Conservation (phyloP, 2,888 invertebrate genomes). For the Diloba caeruleocephala region DNA sequence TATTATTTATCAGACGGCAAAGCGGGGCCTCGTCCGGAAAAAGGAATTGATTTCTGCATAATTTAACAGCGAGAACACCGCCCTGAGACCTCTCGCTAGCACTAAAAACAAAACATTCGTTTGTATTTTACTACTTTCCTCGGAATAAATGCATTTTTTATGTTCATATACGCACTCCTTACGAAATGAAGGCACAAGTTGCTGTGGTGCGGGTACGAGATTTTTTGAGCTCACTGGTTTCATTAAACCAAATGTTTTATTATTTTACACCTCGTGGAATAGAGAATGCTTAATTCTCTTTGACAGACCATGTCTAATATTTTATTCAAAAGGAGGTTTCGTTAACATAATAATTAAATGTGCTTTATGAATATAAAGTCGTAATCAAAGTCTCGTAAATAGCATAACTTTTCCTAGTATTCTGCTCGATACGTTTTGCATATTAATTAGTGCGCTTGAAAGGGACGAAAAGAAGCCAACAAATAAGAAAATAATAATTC, state of each 20-base stretch:
- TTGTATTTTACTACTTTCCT: conserved; percentile 83
- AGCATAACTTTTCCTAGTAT: conserved; percentile 83
- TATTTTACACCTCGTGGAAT: conserved; percentile 64
- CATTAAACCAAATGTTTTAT: conserved; percentile 63
- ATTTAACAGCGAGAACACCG: conserved; percentile 86
- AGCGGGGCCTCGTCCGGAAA: conserved; percentile 73
- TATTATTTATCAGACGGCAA: conserved; percentile 83
- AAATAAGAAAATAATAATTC: conserved; percentile 58
- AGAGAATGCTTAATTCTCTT: conserved; percentile 81
- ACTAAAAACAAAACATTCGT: conserved; percentile 87
- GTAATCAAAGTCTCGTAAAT: conserved; percentile 83
- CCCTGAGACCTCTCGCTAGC: conserved; percentile 76
- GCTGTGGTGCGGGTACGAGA: conserved; percentile 35
- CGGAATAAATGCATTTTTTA: conserved; percentile 80
- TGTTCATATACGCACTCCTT: conserved; percentile 62
- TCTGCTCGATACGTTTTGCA: conserved; percentile 83
- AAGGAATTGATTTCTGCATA: conserved; percentile 89
- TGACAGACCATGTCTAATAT: conserved; percentile 83
- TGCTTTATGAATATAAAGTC: conserved; percentile 87
- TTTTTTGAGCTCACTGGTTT: conserved; percentile 45
- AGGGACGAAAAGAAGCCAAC: conserved; percentile 51
- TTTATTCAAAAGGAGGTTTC: conserved; percentile 87
- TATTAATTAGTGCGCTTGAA: conserved; percentile 74
- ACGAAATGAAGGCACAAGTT: conserved; percentile 59
- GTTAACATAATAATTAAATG: conserved; percentile 89